phyloP scores from a whole-genome alignment of 2,113 vertebrate species.

The Hypocryptadius cinnamomeus region DNA sequence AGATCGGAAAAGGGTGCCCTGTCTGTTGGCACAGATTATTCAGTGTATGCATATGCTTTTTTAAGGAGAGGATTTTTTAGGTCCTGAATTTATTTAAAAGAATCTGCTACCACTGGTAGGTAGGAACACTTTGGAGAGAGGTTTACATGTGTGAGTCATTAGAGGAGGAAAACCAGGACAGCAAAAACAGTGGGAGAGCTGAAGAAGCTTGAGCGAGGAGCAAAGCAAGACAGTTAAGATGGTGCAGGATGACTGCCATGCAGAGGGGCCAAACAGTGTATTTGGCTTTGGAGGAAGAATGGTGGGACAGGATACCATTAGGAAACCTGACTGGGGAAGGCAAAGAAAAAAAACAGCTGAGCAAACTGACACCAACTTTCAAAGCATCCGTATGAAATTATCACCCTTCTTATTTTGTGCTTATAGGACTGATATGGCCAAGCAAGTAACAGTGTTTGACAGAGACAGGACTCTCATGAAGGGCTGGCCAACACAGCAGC shows the following conservation, averaged over 20 bases:
- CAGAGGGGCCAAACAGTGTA: not conserved
- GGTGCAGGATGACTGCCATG: not conserved
- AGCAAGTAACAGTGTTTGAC: not conserved
- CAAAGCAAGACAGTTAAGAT: not conserved
- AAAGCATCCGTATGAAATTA: not conserved
- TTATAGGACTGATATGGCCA: not conserved
- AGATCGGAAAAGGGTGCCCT: not conserved
- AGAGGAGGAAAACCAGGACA: not conserved
- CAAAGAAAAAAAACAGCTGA: not conserved
- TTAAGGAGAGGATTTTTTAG: not conserved
- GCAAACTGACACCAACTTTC: not conserved
- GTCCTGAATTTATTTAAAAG: not conserved
- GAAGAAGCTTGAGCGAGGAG: not conserved
- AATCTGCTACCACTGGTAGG: not conserved
- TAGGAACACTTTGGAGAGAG: not conserved
- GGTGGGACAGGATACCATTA: not conserved
- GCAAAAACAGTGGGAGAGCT: not conserved
- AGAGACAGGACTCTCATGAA: not conserved
- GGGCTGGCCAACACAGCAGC: not conserved
- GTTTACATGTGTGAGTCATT: not conserved
- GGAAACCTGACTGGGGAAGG: not conserved
- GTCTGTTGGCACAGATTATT: not conserved
- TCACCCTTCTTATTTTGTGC: not conserved
- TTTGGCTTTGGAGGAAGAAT: not conserved
- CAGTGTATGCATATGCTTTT: not conserved